These are phyloP conservation scores for Cryptotermes secundus DNA, from an alignment of 1,140 invertebrate species.

Conservation along the genomic window DNA sequence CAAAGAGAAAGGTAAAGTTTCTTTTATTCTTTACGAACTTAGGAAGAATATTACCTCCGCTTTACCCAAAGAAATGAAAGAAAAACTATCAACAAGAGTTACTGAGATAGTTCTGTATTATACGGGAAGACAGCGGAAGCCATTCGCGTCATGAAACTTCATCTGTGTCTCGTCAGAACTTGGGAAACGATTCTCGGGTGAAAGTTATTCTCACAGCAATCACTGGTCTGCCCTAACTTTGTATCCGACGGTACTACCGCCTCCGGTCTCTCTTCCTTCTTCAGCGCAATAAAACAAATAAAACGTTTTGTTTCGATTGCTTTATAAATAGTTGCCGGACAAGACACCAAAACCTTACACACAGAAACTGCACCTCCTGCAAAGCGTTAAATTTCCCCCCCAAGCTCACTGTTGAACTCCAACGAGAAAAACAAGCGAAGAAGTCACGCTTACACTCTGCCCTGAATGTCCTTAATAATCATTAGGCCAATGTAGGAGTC, in stretches of 20 bases:
- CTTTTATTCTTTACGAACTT: neutral
- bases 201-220: neutral
- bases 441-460: too few relatives aligned
- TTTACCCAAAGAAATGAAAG: neutral
- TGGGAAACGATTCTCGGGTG: neutral
- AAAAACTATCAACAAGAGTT: neutral
- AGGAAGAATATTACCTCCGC: neutral
- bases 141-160: neutral
- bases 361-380: too few relatives aligned
- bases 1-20: neutral
- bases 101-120: neutral
- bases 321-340: too few relatives aligned
- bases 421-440: too few relatives aligned
- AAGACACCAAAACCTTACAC: too few relatives aligned
- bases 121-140: neutral
- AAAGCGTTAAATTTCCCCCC: too few relatives aligned
- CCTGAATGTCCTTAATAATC: too few relatives aligned
- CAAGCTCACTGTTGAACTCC: too few relatives aligned
- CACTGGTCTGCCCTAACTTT: neutral
- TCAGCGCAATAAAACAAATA: neutral
- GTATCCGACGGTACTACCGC: neutral
- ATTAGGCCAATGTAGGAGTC: too few relatives aligned
- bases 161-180: neutral
- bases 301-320: too few relatives aligned
- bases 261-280: neutral